Evolutionary conservation across 1,140 invertebrate genomes (phyloP), one percentile per base, ranked within the genome.

Genomic region (Drosophila aff.): DNA sequence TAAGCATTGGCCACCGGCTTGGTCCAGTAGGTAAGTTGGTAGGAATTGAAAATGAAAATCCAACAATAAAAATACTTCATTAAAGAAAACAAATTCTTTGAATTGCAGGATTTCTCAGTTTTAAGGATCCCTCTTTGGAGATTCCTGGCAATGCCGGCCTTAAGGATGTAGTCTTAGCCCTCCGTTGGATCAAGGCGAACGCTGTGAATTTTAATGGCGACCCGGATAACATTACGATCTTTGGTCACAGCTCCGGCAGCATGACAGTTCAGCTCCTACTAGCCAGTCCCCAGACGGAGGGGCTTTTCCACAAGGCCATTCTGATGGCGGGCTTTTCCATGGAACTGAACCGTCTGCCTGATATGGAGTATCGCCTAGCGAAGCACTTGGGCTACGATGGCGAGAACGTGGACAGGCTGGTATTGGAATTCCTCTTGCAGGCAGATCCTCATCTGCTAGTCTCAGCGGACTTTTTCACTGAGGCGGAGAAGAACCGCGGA

Each of bases 131-230:
- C 73, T 81, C 94, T n/a, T 61, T 93, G 18, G 94, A 94, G 18
- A 93, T 94, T n/a, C 92, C 94, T 13, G 94, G 94, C 5, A 95
- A 95, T 74, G 94, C 94, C 73, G 94, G 94, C 0, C 83, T 95
- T 0, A 94, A 93, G 82, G 94, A 95, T 82, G 92, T 94, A 79
- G 43, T 92, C 4, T 55, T 94, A 15, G 94, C 94, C 0, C 86
- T 96, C 10, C 89, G 94, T 75, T 96, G 95, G 94, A 93, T 96
- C 5, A 92, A 94, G 76, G 91, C 93, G 3, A 95, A 96, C 82
- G 95, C 95, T 21, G 76, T 91, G 5, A 73, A 87, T 62, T 96
- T 96, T 73, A 95, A 95, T 62, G 95, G 95, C 1, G 94, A 95
- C 86, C 90, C 94, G 1, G 76, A 94, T 11, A 94, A 94, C 40